These are phyloP conservation scores for Triplophysa rosa DNA, from an alignment of 2,113 vertebrate species.

Conservation along the genomic window DNA sequence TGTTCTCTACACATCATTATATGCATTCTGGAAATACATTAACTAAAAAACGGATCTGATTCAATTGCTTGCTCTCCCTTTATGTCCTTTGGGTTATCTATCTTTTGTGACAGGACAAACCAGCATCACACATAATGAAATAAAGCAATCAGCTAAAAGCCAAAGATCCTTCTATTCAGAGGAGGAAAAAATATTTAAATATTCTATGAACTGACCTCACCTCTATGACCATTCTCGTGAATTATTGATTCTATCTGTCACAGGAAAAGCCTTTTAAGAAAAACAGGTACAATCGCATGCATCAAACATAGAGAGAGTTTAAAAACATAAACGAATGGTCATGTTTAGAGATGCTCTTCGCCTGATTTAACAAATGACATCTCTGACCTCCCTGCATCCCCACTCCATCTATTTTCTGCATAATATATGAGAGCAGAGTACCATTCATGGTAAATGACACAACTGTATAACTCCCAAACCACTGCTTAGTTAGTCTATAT, in stretches of 20 bases:
- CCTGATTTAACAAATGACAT: slow-evolving; percentile 6
- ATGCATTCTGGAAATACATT: background rate
- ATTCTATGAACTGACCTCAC: slow-evolving; percentile 59
- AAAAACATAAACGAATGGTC: background rate
- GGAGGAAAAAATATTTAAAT: slow-evolving; percentile 33
- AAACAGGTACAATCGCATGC: background rate
- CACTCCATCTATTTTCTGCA: background rate
- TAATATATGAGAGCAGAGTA: background rate
- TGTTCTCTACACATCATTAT: background rate
- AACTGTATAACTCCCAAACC: background rate
- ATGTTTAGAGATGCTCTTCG: background rate
- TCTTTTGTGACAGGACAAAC: background rate
- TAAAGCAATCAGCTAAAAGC: background rate
- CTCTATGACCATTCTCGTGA: slow-evolving; percentile 60
- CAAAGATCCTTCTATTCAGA: background rate
- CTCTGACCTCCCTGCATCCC: background rate
- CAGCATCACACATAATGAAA: background rate
- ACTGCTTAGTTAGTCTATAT: background rate
- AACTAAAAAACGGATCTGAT: background rate
- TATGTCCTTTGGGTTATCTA: background rate
- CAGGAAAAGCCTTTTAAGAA: slow-evolving; percentile 16
- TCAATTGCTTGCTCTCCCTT: too few relatives aligned
- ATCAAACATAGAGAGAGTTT: background rate
- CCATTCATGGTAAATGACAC: background rate
- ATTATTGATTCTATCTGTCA: slow-evolving; percentile 60